These are phyloP conservation scores for Ylistrum balloti DNA, from an alignment of 1,140 invertebrate species.

Conservation along the genomic window DNA sequence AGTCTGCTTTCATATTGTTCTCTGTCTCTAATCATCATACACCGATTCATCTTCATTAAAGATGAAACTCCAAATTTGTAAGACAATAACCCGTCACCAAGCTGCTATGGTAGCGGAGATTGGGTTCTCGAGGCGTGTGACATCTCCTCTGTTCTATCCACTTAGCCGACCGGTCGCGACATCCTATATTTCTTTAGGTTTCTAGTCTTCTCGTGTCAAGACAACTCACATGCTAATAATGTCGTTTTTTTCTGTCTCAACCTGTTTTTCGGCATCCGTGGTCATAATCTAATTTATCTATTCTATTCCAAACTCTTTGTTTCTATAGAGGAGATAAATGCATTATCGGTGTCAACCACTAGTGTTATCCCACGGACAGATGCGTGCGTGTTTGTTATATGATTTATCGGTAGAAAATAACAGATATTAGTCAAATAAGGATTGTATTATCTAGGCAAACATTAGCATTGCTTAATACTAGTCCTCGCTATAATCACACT, in stretches of 20 bases:
- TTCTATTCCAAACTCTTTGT: background rate
- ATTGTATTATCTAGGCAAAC: background rate
- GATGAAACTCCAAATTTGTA: constrained; percentile 39
- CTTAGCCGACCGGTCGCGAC: constrained; percentile 4
- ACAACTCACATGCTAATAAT: constrained; percentile 39
- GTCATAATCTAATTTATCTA: constrained; percentile 26
- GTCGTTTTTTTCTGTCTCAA: constrained; percentile 32
- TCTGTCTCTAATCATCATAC: constrained; percentile 25
- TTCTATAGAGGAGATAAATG: background rate
- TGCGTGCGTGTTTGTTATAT: constrained; percentile 7
- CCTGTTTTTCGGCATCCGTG: background rate
- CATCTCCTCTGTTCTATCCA: constrained; percentile 33
- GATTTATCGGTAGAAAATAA: constrained; percentile 35
- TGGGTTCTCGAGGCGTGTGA: background rate
- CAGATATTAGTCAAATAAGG: background rate
- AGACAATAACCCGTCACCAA: constrained; percentile 26
- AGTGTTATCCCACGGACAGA: background rate
- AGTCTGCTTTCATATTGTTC: constrained; percentile 38
- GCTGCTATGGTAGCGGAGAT: constrained; percentile 25
- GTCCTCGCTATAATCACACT: background rate
- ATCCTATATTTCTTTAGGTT: constrained; percentile 35
- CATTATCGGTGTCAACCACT: background rate
- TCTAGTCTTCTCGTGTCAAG: constrained; percentile 8
- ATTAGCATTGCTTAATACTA: background rate
- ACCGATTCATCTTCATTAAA: constrained; percentile 31